These are phyloP conservation scores for Otis tarda DNA, from an alignment of 2,113 vertebrate genomes.

Conservation along the genomic window DNA sequence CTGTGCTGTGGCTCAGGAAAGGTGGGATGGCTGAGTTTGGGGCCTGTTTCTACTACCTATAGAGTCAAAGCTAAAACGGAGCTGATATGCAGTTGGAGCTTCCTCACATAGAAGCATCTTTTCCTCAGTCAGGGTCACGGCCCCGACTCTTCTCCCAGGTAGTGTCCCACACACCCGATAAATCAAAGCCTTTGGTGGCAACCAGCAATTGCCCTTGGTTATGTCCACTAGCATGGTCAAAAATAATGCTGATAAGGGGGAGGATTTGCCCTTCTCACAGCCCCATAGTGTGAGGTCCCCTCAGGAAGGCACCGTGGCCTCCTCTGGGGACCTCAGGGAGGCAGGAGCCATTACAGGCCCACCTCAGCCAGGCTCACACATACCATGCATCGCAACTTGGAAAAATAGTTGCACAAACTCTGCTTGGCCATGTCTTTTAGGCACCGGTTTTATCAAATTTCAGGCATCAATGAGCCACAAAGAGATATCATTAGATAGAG, in stretches of 20 bases:
- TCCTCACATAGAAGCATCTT: background rate
- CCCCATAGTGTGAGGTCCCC: background rate
- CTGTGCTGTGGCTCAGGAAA: background rate
- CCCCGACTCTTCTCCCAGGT: background rate
- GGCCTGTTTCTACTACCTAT: background rate
- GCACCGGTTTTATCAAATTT: background rate
- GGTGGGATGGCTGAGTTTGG: background rate
- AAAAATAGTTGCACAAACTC: background rate
- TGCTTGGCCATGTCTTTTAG: background rate
- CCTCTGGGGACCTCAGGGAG: background rate
- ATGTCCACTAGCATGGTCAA: background rate
- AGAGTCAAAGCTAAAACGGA: background rate
- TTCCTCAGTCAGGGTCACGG: background rate
- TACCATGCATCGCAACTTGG: background rate
- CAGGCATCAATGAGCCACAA: background rate
- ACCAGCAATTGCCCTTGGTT: background rate
- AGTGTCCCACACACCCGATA: background rate
- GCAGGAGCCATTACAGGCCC: background rate
- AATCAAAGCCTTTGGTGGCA: background rate
- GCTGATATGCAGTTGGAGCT: background rate
- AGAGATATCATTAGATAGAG: rapidly evolving
- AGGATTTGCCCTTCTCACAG: background rate
- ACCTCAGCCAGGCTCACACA: background rate
- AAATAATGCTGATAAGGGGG: background rate
- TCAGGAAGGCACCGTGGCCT: background rate